Evolutionary conservation across 2,797 vertebrate genomes (phyloP), one percentile per base, ranked within the genome.

Genomic region (Labroides dimidiatus): DNA sequence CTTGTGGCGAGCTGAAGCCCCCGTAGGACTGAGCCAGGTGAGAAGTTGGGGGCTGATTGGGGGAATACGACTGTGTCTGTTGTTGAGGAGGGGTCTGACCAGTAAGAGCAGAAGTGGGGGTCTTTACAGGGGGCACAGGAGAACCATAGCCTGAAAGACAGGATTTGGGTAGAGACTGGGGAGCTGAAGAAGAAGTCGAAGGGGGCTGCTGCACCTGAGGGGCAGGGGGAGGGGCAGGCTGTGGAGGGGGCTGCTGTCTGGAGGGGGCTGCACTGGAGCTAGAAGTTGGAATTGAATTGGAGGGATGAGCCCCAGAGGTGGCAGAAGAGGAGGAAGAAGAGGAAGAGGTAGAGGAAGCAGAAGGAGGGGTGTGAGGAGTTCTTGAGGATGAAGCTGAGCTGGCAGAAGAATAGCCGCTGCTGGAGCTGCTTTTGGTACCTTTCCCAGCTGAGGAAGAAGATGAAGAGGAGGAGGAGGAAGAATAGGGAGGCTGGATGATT

Each of bases 401-500:
- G 0, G 94, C 94, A 2, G 95, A 95, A 36, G 96, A 97, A 27
- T 97, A 98, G 2, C 95, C 96, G 0, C 94, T 95, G 80, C 94
- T 95, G 36, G 94, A 95, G 84, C 89, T 94, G 81, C 91, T 94
- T 89, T 95, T 95, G 36, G 93, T 84, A 67, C 92, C 92, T 84
- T 94, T 94, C 20, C 93, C 93, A 27, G 92, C 86, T 2, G 92
- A 91, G 13, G 89, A 92, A 17, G 94, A 91, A 4, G 93, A 92
- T 0, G 93, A 91, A 1, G 94, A 92, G 4, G 93, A 92, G 1
- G 93, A 91, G 4, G 93, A 91, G 23, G 93, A 89, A 14, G 93
- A 91, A 72, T 95, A 95, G 6, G 94, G 89, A 36, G 97, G 97
- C 72, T 98, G 97, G 47, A 97, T 97, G 73, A 97, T 97, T 65